Evolutionary conservation across 2,797 vertebrate species (phyloP).

Genomic region (Myoxocephalus aenaeus): DNA sequence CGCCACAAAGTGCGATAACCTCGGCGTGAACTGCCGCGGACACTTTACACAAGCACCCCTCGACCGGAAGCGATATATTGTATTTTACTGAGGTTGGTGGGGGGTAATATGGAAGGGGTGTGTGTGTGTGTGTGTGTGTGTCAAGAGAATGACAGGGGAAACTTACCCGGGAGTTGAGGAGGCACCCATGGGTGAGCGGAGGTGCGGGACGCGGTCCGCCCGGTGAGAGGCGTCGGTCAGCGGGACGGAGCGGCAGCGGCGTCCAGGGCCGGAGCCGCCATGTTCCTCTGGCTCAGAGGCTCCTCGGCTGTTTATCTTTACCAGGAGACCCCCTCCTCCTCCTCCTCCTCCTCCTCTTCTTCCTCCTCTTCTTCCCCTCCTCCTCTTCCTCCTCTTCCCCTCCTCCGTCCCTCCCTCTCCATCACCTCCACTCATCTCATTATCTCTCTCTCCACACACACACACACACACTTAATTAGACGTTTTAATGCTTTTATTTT

Average conservation of each 20-base stretch:
- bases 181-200: not conserved
- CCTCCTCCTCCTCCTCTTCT: not conserved
- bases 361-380: not conserved
- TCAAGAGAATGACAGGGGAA: constrained; percentile 13
- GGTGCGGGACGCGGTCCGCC: not conserved
- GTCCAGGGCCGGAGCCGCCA: constrained; percentile 74
- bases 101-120: not conserved
- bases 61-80: not conserved
- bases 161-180: constrained; percentile 70
- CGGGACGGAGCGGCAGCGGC: constrained; percentile 51
- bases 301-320: constrained; percentile 74
- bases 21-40: not conserved
- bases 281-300: constrained; percentile 72
- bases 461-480: too few species aligned
- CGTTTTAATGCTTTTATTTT: not conserved
- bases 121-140: too few species aligned
- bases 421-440: constrained; percentile 51
- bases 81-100: constrained; percentile 1
- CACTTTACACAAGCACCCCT: not conserved
- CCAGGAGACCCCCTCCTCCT: constrained; percentile 29
- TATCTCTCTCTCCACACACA: not conserved
- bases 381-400: not conserved
- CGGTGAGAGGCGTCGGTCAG: constrained; percentile 51
- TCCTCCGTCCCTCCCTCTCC: not conserved
- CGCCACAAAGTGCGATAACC: constrained; percentile 3